A percentile compares a stretch with the other conserved stretches of the same genome.
Evolutionary conservation across 2,797 vertebrate species (phyloP).

Genomic region (Sebastes iracundus): DNA sequence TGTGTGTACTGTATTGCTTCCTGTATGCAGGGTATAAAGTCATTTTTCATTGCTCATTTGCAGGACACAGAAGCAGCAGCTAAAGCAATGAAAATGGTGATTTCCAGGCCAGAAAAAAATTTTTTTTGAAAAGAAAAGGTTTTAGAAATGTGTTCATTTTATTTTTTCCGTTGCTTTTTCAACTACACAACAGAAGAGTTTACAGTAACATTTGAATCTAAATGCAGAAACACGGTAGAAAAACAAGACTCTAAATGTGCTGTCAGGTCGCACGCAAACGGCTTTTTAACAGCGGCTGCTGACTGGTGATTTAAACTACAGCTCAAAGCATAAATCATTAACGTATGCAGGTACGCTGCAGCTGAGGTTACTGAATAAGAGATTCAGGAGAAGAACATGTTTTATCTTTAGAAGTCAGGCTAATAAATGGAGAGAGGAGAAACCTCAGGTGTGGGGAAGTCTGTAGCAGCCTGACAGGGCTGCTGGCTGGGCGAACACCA

Average conservation of each 20-base stretch:
- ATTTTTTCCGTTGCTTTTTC: neutral
- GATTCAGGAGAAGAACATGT: neutral
- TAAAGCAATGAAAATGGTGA: neutral
- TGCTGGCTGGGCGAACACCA: conserved; percentile 13
- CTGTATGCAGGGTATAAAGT: neutral
- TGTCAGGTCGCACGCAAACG: conserved; percentile 11
- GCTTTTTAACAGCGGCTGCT: conserved; percentile 26
- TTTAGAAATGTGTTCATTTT: neutral
- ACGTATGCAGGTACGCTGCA: conserved; percentile 20
- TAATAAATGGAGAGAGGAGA: conserved; percentile 24
- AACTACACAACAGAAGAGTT: neutral
- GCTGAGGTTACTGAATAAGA: conserved; percentile 15
- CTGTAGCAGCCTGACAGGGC: conserved; percentile 14
- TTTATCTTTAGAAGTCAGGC: conserved; percentile 18
- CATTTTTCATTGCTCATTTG: conserved; percentile 5
- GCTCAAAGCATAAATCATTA: conserved; percentile 51
- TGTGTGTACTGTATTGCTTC: neutral
- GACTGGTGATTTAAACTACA: conserved; percentile 26
- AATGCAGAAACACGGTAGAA: conserved; percentile 1
- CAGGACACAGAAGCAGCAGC: neutral
- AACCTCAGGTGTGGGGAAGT: conserved; percentile 36
- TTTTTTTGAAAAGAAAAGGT: neutral
- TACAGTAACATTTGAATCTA: conserved; percentile 2
- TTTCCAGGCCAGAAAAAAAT: neutral
- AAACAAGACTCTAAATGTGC: conserved; percentile 21